These are phyloP conservation scores for Hypolimnas misippus DNA, from an alignment of 2,888 invertebrate genomes.

Conservation along the genomic window DNA sequence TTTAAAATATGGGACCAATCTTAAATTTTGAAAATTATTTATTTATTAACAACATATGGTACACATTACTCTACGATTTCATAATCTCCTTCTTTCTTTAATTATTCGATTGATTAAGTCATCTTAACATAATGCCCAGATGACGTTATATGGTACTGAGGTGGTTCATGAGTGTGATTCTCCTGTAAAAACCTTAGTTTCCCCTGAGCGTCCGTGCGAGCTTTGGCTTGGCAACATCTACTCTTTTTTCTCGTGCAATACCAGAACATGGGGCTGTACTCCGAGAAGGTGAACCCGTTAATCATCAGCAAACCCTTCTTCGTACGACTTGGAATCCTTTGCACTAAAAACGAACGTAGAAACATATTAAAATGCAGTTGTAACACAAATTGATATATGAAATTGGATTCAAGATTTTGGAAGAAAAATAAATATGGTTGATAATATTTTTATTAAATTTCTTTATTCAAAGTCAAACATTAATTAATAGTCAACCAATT, in stretches of 20 bases:
- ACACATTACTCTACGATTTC: no score
- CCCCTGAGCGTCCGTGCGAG: constrained; percentile 49
- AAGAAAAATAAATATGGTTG: no score
- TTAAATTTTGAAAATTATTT: no score
- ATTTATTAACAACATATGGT: no score
- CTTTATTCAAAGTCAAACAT: no score
- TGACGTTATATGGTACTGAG: constrained; percentile 49
- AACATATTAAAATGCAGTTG: neutral
- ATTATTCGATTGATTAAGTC: neutral
- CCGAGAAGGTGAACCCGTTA: constrained; percentile 60
- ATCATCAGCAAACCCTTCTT: constrained; percentile 57
- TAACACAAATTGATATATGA: neutral
- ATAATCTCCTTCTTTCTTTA: no score
- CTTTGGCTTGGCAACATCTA: constrained; percentile 52
- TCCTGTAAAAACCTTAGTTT: constrained; percentile 46
- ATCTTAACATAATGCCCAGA: constrained; percentile 40
- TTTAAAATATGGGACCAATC: no score
- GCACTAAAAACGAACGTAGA: constrained; percentile 43
- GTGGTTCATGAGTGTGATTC: constrained; percentile 55
- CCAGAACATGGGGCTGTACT: constrained; percentile 57
- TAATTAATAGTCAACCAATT: no score
- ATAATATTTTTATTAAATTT: no score
- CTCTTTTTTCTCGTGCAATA: constrained; percentile 60
- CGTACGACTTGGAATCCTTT: constrained; percentile 51
- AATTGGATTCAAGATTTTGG: no score